Percentiles rank a stretch among this genome's conserved stretches.
Conservation (phyloP, 2,797 vertebrate species). For the Trichosurus vulpecula region DNA sequence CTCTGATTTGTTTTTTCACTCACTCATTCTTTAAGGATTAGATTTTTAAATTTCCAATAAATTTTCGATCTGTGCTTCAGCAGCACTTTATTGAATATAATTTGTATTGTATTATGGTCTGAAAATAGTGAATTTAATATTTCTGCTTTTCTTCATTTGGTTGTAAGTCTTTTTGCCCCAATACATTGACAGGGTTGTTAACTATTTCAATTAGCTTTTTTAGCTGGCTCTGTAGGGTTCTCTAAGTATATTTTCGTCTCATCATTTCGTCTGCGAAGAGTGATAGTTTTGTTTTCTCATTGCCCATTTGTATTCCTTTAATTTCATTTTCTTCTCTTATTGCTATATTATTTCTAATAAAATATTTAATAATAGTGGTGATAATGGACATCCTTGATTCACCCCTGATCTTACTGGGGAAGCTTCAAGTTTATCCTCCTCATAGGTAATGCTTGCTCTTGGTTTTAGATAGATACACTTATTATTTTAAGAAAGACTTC, state of each 20-base stretch:
- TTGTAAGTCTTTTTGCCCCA: too few relatives aligned
- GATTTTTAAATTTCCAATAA: too few relatives aligned
- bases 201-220: too few relatives aligned
- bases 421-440: neutral
- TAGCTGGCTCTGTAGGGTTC: neutral
- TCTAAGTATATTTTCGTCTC: neutral
- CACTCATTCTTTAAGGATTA: too few relatives aligned
- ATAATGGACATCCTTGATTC: neutral
- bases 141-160: too few relatives aligned
- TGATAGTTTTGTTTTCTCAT: neutral
- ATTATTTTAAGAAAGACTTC: neutral
- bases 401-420: neutral
- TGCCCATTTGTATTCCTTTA: neutral
- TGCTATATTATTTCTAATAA: neutral
- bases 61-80: too few relatives aligned
- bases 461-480: neutral
- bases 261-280: conserved; percentile 13
- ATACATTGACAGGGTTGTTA: too few relatives aligned
- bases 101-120: too few relatives aligned
- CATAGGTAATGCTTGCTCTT: neutral
- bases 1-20: too few relatives aligned
- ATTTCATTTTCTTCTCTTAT: neutral
- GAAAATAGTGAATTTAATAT: too few relatives aligned
- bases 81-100: too few relatives aligned
- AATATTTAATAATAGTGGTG: neutral